Conservation (phyloP, 2,113 vertebrate genomes). For the Cathartes aura region DNA sequence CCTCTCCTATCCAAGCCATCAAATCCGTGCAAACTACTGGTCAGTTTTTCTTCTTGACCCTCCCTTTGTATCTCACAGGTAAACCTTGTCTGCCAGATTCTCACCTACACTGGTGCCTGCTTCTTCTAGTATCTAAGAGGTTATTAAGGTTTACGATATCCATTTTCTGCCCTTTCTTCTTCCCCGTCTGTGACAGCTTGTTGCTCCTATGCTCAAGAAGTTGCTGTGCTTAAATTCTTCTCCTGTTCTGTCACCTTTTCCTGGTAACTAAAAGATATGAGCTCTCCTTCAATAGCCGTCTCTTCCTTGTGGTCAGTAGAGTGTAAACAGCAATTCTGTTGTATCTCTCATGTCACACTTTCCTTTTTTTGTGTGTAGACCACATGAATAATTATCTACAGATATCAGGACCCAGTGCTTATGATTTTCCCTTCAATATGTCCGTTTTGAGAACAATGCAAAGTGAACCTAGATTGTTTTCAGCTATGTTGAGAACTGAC, state of each 20-base stretch:
- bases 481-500: not conserved
- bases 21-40: fast-evolving
- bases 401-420: not conserved
- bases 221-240: not conserved
- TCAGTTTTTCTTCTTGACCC: not conserved
- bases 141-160: not conserved
- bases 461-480: not conserved
- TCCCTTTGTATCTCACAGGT: not conserved
- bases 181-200: not conserved
- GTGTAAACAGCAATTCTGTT: not conserved
- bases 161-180: not conserved
- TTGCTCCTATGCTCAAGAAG: not conserved
- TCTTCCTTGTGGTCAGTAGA: not conserved
- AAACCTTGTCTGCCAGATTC: not conserved
- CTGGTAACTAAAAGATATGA: not conserved
- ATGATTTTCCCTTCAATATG: not conserved
- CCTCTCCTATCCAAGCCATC: not conserved
- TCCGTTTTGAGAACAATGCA: slow-evolving; percentile 24
- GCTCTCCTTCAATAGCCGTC: not conserved
- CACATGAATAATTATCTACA: slow-evolving; percentile 31
- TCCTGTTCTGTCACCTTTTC: not conserved
- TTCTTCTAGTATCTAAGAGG: not conserved
- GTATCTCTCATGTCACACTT: not conserved
- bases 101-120: not conserved
- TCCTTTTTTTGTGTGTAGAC: not conserved